phyloP scores from a whole-genome alignment of 2,113 vertebrate species.

The Phyllostomus discolor region DNA sequence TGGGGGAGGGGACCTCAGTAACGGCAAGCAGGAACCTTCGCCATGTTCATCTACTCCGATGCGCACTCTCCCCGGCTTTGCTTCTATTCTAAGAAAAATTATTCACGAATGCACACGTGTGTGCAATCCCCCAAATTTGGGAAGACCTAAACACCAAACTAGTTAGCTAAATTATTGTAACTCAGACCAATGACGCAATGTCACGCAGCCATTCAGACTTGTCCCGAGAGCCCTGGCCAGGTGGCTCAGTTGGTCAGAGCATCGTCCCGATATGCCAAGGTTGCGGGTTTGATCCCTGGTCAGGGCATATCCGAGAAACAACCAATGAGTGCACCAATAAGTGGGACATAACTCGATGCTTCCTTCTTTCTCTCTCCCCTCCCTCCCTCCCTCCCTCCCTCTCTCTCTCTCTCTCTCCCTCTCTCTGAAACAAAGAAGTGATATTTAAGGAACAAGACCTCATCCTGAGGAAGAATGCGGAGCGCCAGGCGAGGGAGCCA shows the following conservation, averaged over 20 bases:
- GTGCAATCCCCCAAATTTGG: background rate
- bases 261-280: no score
- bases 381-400: no score
- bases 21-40: background rate
- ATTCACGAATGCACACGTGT: background rate
- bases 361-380: no score
- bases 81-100: background rate
- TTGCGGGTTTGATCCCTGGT: no score
- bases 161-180: background rate
- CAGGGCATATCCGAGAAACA: no score
- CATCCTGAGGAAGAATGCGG: background rate
- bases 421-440: no score
- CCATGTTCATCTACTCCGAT: background rate
- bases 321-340: no score
- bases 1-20: background rate
- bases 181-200: background rate
- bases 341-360: no score
- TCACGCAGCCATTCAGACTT: background rate
- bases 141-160: background rate
- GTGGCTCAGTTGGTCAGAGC: no score
- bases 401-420: no score
- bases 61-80: background rate
- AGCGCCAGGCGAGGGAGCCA: accelerated
- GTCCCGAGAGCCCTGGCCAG: background rate
- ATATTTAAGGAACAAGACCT: no score